Evolutionary conservation across 2,888 invertebrate species (phyloP), one percentile per base, ranked within the genome.

Genomic region (Agriopis leucophaearia): DNA sequence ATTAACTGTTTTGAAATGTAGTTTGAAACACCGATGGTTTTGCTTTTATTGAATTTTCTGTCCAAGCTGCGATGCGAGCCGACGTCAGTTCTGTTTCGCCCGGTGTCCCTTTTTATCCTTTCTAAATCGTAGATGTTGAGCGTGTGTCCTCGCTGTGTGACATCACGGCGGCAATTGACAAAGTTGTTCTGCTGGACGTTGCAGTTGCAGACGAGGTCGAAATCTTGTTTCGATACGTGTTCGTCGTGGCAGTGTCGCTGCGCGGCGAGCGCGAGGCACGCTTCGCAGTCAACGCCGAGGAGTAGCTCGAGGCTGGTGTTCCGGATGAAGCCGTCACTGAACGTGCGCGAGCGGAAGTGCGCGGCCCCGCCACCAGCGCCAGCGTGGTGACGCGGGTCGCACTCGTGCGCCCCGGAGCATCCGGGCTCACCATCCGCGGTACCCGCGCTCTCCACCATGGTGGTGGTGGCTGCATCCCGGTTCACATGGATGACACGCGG

Each of bases 401-500:
- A 90, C 71, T 91, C 89, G 36, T 78, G 62, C 58, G 76, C 67
- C 40, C 72, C 72, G 16, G 64, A 68, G 50, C 74, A 60, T 35
- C 75, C 66, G 5, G 83, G 74, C 5, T 81, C 72, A 10, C 18
- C 52, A 7, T 35, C 64, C 57, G 40, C 71, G 45, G 45, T 67
- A 47, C 52, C 60, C 52, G 55, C 83, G 82, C 75, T 42, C 50
- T 92, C 94, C 79, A 94, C 89, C 94, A 94, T 94, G 45, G 94
- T 94, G 70, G 94, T 94, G 45, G 94, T 94, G 70, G 94, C 85
- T 12, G 92, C 94, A 78, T 94, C 94, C 36, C 94, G 89, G 78
- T 94, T 94, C 66, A 94, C 94, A 57, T 89, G 90, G 73, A 94
- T 94, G 67, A 94, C 92, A 47, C 94, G 90, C 42, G 94, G 94